Evolutionary conservation across 2,113 vertebrate genomes (phyloP).

Genomic region (Dicaeum eximium): DNA sequence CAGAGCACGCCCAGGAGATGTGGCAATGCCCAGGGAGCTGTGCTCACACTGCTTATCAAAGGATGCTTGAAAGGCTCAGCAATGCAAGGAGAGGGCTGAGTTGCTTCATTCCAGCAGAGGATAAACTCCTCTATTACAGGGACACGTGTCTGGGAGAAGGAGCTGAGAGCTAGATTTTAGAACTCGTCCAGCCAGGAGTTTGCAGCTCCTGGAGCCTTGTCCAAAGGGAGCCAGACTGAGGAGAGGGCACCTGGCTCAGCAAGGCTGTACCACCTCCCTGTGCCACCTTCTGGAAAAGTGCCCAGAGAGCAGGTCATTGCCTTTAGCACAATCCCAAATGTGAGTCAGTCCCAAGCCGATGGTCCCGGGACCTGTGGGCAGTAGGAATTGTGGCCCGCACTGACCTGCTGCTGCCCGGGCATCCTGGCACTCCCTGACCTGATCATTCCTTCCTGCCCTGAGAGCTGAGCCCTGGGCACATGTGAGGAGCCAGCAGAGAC

Average conservation of each 20-base stretch:
- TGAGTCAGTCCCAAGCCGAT: rapidly evolving
- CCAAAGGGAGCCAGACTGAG: neutral
- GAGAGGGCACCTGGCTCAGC: neutral
- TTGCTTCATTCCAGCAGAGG: constrained; percentile 39
- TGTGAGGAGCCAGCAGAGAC: neutral
- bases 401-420: neutral
- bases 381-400: neutral
- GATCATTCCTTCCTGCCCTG: neutral
- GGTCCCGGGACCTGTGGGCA: neutral
- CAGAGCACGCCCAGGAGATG: constrained; percentile 49
- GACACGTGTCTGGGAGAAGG: constrained; percentile 38
- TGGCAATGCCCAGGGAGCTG: constrained; percentile 48
- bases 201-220: neutral
- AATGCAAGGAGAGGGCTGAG: constrained; percentile 29
- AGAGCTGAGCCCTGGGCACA: rapidly evolving
- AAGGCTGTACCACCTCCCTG: neutral
- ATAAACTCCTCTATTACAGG: constrained; percentile 30
- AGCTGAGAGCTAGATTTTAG: constrained; percentile 40
- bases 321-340: neutral
- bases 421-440: neutral
- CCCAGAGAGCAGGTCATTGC: neutral
- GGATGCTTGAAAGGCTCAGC: constrained; percentile 40
- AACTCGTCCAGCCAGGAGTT: neutral
- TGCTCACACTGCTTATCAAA: constrained; percentile 47
- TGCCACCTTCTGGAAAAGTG: neutral